Percentiles rank a stretch among this genome's conserved stretches.
These are phyloP conservation scores for Drosophila ambigua DNA, from an alignment of 1,140 invertebrate species.

Conservation along the genomic window DNA sequence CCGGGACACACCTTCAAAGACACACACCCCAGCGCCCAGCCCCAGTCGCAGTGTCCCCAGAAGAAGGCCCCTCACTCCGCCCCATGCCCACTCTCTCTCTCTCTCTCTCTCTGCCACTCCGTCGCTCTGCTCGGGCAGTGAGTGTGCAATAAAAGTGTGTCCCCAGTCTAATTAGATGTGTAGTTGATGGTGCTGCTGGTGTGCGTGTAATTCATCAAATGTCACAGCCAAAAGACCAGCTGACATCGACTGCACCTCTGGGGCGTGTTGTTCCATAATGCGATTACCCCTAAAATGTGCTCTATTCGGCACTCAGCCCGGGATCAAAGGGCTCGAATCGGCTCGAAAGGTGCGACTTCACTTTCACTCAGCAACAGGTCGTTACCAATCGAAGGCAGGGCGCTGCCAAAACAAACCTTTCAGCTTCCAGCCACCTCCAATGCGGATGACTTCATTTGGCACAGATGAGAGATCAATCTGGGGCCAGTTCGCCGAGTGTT, in stretches of 20 bases:
- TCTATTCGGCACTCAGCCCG: neutral
- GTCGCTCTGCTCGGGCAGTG: conserved; percentile 23
- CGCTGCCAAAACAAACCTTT: neutral
- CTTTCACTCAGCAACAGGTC: too few species aligned
- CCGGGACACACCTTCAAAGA: conserved; percentile 62
- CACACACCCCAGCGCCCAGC: conserved; percentile 5
- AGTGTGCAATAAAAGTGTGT: conserved; percentile 71
- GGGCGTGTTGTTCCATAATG: conserved; percentile 57
- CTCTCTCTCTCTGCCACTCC: too few species aligned
- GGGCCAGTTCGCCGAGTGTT: conserved; percentile 8
- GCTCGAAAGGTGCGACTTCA: too few species aligned
- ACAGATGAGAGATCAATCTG: conserved; percentile 23
- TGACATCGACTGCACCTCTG: conserved; percentile 71
- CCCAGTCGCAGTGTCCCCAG: too few species aligned
- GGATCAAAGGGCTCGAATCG: too few species aligned
- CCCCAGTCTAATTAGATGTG: conserved; percentile 74
- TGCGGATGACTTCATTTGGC: conserved; percentile 35
- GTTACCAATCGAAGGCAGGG: neutral
- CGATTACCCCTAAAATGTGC: conserved; percentile 19
- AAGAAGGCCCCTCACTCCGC: too few species aligned
- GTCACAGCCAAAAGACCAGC: conserved; percentile 54
- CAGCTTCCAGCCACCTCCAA: neutral
- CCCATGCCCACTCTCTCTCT: neutral
- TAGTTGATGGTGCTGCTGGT: conserved; percentile 54
- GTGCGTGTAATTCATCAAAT: conserved; percentile 74